Conservation (phyloP, 2,113 vertebrate species). For the Entomyzon cyanotis region DNA sequence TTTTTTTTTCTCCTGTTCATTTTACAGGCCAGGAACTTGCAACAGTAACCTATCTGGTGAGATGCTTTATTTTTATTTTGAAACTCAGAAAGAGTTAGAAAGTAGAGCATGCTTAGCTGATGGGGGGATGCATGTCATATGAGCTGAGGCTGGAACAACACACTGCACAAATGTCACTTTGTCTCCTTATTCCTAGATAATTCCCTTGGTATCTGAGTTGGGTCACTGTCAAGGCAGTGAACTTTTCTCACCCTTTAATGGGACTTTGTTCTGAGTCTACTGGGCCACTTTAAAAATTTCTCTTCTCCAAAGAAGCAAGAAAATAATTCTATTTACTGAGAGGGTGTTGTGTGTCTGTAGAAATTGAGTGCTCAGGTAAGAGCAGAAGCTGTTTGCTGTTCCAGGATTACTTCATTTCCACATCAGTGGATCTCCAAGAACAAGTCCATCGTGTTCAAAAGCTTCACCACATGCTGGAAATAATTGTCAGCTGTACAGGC, state of each 20-base stretch:
- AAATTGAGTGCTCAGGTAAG: neutral
- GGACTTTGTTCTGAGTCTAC: neutral
- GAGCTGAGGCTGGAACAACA: neutral
- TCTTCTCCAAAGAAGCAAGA: neutral
- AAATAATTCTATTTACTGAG: neutral
- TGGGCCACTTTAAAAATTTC: neutral
- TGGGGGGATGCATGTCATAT: neutral
- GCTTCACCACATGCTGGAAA: slow-evolving; percentile 94
- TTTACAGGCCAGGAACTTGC: slow-evolving; percentile 88
- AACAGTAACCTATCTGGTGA: slow-evolving; percentile 89
- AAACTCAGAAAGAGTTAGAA: neutral
- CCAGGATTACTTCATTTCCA: slow-evolving; percentile 88
- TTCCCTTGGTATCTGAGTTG: neutral
- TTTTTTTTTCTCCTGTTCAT: neutral
- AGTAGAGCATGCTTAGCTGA: neutral
- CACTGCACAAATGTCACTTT: neutral
- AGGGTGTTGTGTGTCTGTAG: neutral
- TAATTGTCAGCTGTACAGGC: slow-evolving; percentile 83
- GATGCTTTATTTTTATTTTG: neutral
- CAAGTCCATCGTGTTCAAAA: slow-evolving; percentile 87
- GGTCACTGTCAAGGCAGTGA: neutral
- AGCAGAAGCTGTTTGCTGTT: neutral
- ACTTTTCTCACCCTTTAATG: neutral
- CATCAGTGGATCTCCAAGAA: slow-evolving; percentile 85
- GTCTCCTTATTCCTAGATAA: neutral